phyloP scores from a whole-genome alignment of 2,113 vertebrate species.

The Neotragus pygmaeus region DNA sequence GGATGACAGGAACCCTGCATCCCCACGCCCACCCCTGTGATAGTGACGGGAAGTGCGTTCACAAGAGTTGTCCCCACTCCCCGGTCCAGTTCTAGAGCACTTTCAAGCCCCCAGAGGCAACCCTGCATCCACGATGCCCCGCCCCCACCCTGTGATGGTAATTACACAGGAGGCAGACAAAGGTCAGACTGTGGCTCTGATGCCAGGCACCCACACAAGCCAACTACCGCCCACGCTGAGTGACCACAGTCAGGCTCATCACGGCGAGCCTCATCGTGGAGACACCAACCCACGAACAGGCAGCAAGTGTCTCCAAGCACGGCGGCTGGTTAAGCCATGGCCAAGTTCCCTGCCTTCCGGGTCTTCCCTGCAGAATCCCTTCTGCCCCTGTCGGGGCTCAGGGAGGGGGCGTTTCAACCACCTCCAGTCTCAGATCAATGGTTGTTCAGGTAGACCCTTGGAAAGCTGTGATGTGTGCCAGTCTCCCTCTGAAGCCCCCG shows the following conservation, averaged over 20 bases:
- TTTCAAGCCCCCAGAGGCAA: background rate
- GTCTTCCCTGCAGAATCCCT: background rate
- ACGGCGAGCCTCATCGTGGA: accelerated
- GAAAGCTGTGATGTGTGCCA: accelerated
- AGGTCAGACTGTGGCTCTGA: accelerated
- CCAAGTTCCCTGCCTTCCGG: accelerated
- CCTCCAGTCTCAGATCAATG: background rate
- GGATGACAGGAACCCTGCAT: background rate
- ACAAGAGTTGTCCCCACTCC: background rate
- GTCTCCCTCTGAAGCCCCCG: background rate
- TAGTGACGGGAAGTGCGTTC: too few species aligned
- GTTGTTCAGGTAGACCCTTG: background rate
- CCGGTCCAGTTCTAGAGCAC: too few species aligned
- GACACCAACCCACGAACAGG: background rate
- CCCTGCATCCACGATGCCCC: background rate
- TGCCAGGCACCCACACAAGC: background rate
- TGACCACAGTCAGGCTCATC: background rate
- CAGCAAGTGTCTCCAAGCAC: accelerated
- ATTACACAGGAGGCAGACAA: accelerated
- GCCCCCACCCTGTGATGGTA: accelerated
- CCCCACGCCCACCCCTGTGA: too few species aligned
- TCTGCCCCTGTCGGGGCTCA: accelerated
- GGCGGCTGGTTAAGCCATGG: accelerated
- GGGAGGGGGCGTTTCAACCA: accelerated
- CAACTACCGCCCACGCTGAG: accelerated